These are phyloP conservation scores for Gymnothorax javanicus DNA, from an alignment of 2,797 vertebrate genomes.

Conservation along the genomic window DNA sequence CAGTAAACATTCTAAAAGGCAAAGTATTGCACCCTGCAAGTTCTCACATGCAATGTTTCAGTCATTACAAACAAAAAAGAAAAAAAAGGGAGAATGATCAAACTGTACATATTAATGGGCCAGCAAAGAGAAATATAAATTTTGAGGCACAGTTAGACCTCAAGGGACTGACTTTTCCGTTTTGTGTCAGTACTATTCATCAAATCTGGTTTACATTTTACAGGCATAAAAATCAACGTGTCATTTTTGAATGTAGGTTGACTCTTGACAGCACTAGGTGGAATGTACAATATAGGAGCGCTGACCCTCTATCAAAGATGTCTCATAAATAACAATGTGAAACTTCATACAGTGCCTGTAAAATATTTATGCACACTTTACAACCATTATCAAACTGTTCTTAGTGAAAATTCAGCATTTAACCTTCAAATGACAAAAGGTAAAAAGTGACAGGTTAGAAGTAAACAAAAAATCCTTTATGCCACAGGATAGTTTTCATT, in stretches of 20 bases:
- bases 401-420: too few relatives aligned
- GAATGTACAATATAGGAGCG: not conserved
- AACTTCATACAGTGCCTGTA: not conserved
- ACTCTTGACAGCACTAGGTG: not conserved
- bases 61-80: too few relatives aligned
- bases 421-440: too few relatives aligned
- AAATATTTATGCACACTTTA: not conserved
- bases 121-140: too few relatives aligned
- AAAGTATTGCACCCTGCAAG: not conserved
- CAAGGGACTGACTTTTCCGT: not conserved
- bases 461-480: too few relatives aligned
- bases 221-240: not conserved
- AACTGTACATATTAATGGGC: too few relatives aligned
- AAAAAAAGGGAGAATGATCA: too few relatives aligned
- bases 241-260: not conserved
- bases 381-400: too few relatives aligned
- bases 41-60: too few relatives aligned
- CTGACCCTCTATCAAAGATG: not conserved
- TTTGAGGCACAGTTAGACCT: not conserved
- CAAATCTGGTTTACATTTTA: not conserved
- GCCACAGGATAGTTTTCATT: too few relatives aligned
- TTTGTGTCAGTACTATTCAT: not conserved
- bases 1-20: not conserved
- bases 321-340: not conserved
- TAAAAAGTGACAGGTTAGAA: too few relatives aligned